Evolutionary conservation across 2,888 invertebrate species (phyloP).

Genomic region (Neoscelio sp.): DNA sequence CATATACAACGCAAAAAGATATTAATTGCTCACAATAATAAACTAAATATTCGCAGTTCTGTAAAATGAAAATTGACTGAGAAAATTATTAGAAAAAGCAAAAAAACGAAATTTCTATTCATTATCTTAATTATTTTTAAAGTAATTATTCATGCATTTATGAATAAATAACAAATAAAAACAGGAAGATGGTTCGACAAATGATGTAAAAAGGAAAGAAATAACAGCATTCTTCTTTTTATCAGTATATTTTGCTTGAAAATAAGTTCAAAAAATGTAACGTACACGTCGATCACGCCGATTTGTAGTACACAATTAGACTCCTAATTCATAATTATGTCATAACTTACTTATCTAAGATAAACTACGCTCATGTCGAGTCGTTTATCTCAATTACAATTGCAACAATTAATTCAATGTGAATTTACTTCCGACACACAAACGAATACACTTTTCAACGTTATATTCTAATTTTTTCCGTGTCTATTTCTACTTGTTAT

Average conservation of each 20-base stretch:
- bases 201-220: no score
- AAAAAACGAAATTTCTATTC: no score
- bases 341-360: conserved; percentile 42
- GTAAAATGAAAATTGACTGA: no score
- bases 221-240: conserved; percentile 19
- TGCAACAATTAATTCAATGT: conserved; percentile 62
- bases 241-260: conserved; percentile 44
- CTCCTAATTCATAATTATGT: conserved; percentile 35
- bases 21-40: no score
- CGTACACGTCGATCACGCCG: conserved; percentile 25
- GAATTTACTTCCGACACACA: conserved; percentile 60
- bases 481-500: conserved; percentile 42
- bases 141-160: no score
- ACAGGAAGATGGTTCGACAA: no score
- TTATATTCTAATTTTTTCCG: conserved; percentile 42
- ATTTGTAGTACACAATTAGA: conserved; percentile 37
- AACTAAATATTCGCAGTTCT: no score
- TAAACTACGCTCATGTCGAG: conserved; percentile 56
- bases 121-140: no score
- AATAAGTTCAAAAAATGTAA: conserved; percentile 55
- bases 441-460: conserved; percentile 48
- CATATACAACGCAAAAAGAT: no score
- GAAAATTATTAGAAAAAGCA: no score
- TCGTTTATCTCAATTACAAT: conserved; percentile 42
- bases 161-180: no score